Conservation (phyloP, 2,888 invertebrate species). For the Drosophila demipolita region DNA sequence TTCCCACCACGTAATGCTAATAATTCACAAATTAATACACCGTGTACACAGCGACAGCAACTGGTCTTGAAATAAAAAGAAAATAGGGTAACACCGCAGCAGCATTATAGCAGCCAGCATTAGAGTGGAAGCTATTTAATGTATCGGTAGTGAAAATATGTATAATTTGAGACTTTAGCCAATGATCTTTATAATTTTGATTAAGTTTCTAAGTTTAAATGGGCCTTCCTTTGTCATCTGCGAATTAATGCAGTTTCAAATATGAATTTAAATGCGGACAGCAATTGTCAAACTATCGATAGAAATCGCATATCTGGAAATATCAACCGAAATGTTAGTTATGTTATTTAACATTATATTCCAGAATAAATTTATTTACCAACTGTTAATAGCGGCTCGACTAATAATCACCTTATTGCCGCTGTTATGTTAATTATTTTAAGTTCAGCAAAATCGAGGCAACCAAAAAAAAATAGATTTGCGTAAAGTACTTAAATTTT, state of each 20-base stretch:
- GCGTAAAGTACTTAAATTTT: slow-evolving; percentile 50
- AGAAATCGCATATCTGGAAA: background rate
- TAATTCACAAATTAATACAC: background rate
- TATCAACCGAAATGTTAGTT: background rate
- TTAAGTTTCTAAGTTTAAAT: background rate
- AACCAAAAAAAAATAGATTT: slow-evolving; percentile 33
- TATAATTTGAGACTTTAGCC: background rate
- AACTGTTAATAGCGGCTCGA: slow-evolving; percentile 7
- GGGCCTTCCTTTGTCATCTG: background rate
- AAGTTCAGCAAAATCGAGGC: slow-evolving; percentile 35
- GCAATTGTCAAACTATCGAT: slow-evolving; percentile 6
- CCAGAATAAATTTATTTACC: background rate
- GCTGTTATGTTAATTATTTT: slow-evolving; percentile 41
- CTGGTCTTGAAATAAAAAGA: background rate
- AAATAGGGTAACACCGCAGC: background rate
- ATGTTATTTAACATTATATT: slow-evolving; percentile 5
- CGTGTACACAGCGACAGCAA: background rate
- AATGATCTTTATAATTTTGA: background rate
- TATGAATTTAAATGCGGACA: background rate
- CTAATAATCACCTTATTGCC: background rate
- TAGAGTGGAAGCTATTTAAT: background rate
- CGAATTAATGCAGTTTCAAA: background rate
- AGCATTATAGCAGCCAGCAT: background rate
- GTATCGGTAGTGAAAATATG: background rate
- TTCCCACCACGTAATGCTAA: background rate